A percentile compares a stretch with the other conserved stretches of the same genome.
Conservation (phyloP, 2,113 vertebrate genomes). For the Mugil cephalus region DNA sequence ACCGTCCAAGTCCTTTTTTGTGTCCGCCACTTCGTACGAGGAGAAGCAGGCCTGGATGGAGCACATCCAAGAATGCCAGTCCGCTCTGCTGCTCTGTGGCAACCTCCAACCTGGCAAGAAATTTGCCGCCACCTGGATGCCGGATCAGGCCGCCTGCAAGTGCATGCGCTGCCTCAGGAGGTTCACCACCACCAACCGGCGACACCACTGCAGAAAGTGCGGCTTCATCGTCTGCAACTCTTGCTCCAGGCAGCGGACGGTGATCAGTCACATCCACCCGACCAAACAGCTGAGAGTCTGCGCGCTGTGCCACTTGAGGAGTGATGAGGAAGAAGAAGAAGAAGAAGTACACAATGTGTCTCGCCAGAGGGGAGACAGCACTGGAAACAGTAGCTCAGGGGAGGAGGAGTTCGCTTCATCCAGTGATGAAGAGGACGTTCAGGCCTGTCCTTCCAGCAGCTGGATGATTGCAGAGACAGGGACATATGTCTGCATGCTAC, state of each 20-base stretch:
- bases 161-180: conserved; percentile 92
- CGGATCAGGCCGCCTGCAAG: conserved; percentile 87
- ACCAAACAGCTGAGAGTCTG: conserved; percentile 88
- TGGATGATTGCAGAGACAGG: too few species aligned
- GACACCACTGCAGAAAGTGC: conserved; percentile 93
- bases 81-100: conserved; percentile 73
- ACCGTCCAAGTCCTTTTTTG: conserved; percentile 91
- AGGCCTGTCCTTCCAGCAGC: too few species aligned
- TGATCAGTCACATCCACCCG: conserved; percentile 85
- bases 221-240: conserved; percentile 90
- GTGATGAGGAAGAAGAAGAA: conserved; percentile 21
- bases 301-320: conserved; percentile 81
- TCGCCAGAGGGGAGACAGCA: conserved; percentile 49
- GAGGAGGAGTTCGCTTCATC: conserved; percentile 65
- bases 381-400: conserved; percentile 1
- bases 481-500: too few species aligned
- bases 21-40: conserved; percentile 83
- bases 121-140: conserved; percentile 90
- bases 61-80: conserved; percentile 87
- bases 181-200: conserved; percentile 85
- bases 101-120: conserved; percentile 62
- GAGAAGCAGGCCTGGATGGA: conserved; percentile 91
- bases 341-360: not conserved
- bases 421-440: conserved; percentile 78
- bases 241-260: conserved; percentile 86